Base-by-base conservation (phyloP, 2,888 invertebrate genomes). In the Uloborus plumipes region DNA sequence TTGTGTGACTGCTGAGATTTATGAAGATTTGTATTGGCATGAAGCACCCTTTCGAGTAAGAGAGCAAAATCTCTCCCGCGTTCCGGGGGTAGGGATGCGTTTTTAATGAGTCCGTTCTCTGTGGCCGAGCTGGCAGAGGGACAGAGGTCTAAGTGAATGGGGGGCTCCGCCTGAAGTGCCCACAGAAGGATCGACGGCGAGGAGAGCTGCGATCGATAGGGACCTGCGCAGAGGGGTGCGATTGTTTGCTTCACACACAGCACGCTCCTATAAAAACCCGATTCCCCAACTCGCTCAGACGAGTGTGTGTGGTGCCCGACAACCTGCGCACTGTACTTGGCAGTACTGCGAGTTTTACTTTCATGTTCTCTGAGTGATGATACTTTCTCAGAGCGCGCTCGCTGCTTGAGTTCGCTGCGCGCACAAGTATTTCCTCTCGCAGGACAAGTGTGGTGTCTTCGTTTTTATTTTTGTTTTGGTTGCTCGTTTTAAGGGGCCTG, bases 261-360 rank as follows among this genome's bases (percentile, higher is more conserved):
- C 75, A 75, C 67, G 49, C 79, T 73, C 55, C 67, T 80, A 80
- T 80, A 80, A 80, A 80, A 74, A 53, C 62, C 80, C 62, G 55
- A 72, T 59, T 59, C 71, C 49, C 66, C 18, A 66, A 59, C 72
- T 66, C 53, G 67, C 50, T 51, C 26, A 66, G 55, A 55, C 69
- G 69, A 80, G 73, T 67, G 53, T 6, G 67, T 69, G 61, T 62
- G 18, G 62, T 49, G 22, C 22, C 39, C 49, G 31, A 26, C 58
- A 61, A 65, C 67, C 66, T 66, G 39, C 3, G 39, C 39, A 39
- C 39, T 39, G 39, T 39, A 39, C 39, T 39, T n/a, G 9, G 39
- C 39, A 39, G 9, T 9, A 39, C 39, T 7, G 39, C 39, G 9
- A 39, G 11, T 39, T 31, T 67, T 58, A 67, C 59, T 69, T 67